Evolutionary conservation across 2,113 vertebrate genomes (phyloP), one percentile per base, ranked within the genome.

Genomic region (Mormyrus lacerda): DNA sequence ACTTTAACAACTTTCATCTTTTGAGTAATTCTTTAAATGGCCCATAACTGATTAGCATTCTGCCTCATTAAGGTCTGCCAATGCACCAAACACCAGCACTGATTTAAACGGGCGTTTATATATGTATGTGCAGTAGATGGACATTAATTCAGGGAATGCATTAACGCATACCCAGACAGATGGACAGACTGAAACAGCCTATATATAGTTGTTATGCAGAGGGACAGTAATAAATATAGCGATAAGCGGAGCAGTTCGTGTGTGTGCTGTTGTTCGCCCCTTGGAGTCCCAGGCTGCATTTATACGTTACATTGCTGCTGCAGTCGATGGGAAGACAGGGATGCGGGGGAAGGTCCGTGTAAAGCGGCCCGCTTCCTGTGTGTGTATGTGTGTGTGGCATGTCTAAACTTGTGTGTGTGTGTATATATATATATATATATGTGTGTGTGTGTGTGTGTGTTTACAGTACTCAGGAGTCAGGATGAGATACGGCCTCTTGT

Each of bases 221-320:
- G 88, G 51, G 88, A 89, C 88, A 48, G 88, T 42, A 89, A 89
- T 89, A 89, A 89, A 89, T 89, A 89, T 35, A 61, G 69, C 53
- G 88, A 84, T 79, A 61, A 48, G 48, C 82, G 47, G 76, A 89
- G 13, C 69, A 42, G 73, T 27, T 6, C 47, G 24, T 48, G n/a
- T 51, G 42, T 79, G 69, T 51, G 45, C 47, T 51, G 69, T 53
- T 88, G 79, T 83, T 47, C 79, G 35, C 27, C 42, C 47, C 76
- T n/a, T 47, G 65, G 61, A 88, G 87, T 79, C 87, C 39, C 47
- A 39, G 65, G 17, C 47, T 76, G 45, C 44, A 17, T 65, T 35
- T 88, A 51, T n/a, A 24, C 42, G n/a, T 73, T 76, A 31, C 50
- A 79, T 51, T 50, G 24, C 47, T 51, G 47, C n/a, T 21, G 3